A percentile compares a stretch with the other conserved stretches of the same genome.
Evolutionary conservation across 2,113 vertebrate genomes (phyloP).

Genomic region (Taxidea taxus): DNA sequence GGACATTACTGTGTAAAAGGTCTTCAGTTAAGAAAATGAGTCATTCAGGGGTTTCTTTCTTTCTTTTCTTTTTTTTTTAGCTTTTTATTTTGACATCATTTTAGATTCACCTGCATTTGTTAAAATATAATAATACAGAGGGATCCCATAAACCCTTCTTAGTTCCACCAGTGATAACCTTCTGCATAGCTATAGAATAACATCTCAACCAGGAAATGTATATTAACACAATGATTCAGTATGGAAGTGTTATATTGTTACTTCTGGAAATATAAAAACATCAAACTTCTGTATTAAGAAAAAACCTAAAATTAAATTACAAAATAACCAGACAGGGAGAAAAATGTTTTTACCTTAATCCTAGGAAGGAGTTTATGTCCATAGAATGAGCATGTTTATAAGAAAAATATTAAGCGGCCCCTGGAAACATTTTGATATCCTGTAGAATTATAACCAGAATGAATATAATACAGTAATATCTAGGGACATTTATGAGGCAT

Average conservation of each 20-base stretch:
- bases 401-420: background rate
- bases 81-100: background rate
- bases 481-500: background rate
- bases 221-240: background rate
- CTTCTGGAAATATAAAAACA: background rate
- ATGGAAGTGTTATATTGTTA: background rate
- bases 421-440: background rate
- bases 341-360: background rate
- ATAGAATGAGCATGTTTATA: background rate
- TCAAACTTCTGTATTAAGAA: background rate
- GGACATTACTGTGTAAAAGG: background rate
- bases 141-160: background rate
- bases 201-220: background rate
- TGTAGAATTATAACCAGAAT: background rate
- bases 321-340: background rate
- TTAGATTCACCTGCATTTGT: background rate
- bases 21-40: background rate
- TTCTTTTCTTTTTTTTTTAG: background rate
- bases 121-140: background rate
- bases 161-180: background rate
- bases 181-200: background rate
- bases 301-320: background rate
- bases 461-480: background rate
- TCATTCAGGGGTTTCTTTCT: background rate
- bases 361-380: background rate